phyloP scores from a whole-genome alignment of 2,797 vertebrate species.

The Benthosema pterotum region DNA sequence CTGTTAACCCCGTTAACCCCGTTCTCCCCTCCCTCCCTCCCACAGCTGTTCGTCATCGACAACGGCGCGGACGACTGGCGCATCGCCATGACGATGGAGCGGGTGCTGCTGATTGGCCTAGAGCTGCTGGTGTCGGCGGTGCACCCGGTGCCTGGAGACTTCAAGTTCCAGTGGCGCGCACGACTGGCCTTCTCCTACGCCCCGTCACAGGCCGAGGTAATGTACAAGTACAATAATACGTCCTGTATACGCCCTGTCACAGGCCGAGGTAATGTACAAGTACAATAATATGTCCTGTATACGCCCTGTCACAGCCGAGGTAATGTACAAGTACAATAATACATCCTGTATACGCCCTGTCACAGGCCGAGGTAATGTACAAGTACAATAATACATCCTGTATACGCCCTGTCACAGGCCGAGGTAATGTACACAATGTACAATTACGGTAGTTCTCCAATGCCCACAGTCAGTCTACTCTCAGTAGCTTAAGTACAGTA shows the following conservation, averaged over 20 bases:
- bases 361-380: too few species aligned
- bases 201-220: constrained; percentile 86
- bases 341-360: too few species aligned
- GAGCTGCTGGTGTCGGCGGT: constrained; percentile 98
- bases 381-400: too few species aligned
- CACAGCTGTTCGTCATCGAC: constrained; percentile 90
- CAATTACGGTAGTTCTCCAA: too few species aligned
- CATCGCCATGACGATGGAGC: constrained; percentile 97
- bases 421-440: too few species aligned
- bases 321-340: too few species aligned
- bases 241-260: constrained; percentile 90
- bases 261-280: constrained; percentile 76
- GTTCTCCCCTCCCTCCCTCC: constrained; percentile 39
- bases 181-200: constrained; percentile 95
- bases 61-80: constrained; percentile 98
- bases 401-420: too few species aligned
- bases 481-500: too few species aligned
- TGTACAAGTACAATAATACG: too few species aligned
- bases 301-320: constrained; percentile 90
- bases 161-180: constrained; percentile 93
- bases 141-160: constrained; percentile 92
- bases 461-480: too few species aligned
- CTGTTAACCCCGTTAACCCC: too few species aligned
- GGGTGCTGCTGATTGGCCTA: constrained; percentile 93
- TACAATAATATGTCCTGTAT: constrained; percentile 58